Evolutionary conservation across 2,113 vertebrate species (phyloP).

Genomic region (Poeciliopsis retropinna): DNA sequence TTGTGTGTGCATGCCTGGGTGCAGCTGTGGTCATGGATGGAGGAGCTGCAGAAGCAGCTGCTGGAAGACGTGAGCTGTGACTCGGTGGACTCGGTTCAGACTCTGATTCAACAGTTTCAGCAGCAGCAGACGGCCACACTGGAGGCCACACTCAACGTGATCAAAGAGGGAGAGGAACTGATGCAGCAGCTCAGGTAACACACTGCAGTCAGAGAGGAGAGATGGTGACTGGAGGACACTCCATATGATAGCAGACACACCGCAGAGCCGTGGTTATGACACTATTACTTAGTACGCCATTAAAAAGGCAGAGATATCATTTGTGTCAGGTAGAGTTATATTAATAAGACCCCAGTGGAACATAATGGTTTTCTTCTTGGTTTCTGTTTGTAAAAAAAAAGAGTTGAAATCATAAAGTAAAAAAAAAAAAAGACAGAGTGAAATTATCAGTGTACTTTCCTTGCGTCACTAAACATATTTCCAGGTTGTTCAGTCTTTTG

Average conservation of each 20-base stretch:
- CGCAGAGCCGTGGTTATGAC: neutral
- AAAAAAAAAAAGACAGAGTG: too few species aligned
- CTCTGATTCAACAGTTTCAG: slow-evolving; percentile 98
- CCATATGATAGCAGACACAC: neutral
- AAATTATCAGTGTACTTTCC: too few species aligned
- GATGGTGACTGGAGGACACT: neutral
- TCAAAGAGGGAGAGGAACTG: slow-evolving; percentile 97
- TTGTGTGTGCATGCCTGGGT: slow-evolving; percentile 3
- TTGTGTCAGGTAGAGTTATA: neutral
- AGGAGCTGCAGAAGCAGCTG: slow-evolving; percentile 98
- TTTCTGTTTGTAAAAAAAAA: neutral
- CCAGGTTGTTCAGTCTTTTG: neutral
- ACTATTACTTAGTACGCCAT: neutral
- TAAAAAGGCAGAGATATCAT: neutral
- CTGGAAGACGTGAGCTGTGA: slow-evolving; percentile 95
- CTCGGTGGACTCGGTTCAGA: slow-evolving; percentile 95
- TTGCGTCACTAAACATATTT: too few species aligned
- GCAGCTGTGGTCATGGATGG: slow-evolving; percentile 99
- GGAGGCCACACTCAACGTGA: slow-evolving; percentile 96
- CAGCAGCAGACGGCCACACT: slow-evolving; percentile 97
- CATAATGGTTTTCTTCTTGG: neutral
- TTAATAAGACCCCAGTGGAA: too few species aligned
- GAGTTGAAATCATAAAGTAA: neutral
- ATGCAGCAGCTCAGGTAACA: slow-evolving; percentile 97
- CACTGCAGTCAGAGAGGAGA: too few species aligned